Percentiles rank a stretch among this genome's conserved stretches.
phyloP scores from a whole-genome alignment of 2,797 vertebrate genomes.

The Apodemus agrarius region DNA sequence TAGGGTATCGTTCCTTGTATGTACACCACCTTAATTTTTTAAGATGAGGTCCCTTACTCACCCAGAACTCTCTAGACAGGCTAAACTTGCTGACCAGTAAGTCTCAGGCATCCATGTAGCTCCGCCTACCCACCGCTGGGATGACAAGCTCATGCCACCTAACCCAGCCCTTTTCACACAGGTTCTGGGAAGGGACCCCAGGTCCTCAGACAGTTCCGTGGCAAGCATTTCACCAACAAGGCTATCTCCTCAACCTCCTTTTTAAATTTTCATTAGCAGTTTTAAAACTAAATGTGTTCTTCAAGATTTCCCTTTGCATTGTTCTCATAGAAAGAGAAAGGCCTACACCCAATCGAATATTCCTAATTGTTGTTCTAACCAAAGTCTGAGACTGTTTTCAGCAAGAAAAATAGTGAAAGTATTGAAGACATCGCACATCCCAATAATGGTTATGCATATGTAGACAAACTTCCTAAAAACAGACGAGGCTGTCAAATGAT shows the following conservation, averaged over 20 bases:
- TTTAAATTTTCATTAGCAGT: constrained; percentile 65
- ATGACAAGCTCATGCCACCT: not conserved
- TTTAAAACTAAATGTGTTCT: constrained; percentile 50
- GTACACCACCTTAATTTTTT: not conserved
- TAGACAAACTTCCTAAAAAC: not conserved
- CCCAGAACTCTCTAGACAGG: not conserved
- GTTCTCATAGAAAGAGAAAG: not conserved
- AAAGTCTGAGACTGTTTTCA: constrained; percentile 51
- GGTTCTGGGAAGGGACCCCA: not conserved
- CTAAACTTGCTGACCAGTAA: not conserved
- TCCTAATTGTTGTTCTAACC: constrained; percentile 30
- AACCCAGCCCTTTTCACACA: not conserved
- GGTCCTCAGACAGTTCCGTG: not conserved
- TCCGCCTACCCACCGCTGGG: not conserved
- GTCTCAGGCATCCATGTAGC: not conserved
- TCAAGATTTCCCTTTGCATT: not conserved
- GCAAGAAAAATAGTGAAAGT: constrained; percentile 55
- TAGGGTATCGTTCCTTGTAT: not conserved
- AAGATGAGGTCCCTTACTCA: not conserved
- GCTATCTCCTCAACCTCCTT: not conserved
- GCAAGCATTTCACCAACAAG: not conserved
- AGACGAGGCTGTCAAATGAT: not conserved
- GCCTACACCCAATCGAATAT: constrained; percentile 32
- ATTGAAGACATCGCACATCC: constrained; percentile 45
- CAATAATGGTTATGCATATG: not conserved